Evolutionary conservation across 1,140 invertebrate genomes (phyloP), one percentile per base, ranked within the genome.

Genomic region (Leucophenga varia): DNA sequence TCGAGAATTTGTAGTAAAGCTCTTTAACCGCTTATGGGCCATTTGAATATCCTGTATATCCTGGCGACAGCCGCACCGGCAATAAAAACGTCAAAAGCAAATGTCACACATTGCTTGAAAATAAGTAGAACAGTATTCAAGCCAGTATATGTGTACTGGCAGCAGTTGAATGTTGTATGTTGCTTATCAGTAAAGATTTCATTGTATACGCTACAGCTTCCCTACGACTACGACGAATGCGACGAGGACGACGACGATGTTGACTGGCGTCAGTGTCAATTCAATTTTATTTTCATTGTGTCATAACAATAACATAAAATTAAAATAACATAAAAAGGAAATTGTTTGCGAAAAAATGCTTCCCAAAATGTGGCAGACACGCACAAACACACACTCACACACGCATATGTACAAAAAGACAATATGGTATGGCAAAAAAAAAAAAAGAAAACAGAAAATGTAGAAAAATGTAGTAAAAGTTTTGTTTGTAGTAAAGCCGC

Each of bases 261-360:
- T 57, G 47, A 42, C 43, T 42, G 49, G 52, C 60, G 57, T 72
- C 68, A 59, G 59, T 72, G 69, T 72, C 69, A 72, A 70, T 72
- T 72, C 64, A 72, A 72, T 70, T 72, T 72, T 69, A 72, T 72
- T 72, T 65, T 72, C 64, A 72, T 72, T 72, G 69, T 72, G 61
- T 72, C 69, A 70, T 72, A 72, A 72, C 69, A 72, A 72, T 72
- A 72, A 72, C 69, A 72, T 72, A 72, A 72, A 72, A 72, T 72
- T 72, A 72, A 72, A 72, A 72, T 72, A 72, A 72, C 69, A 72
- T 72, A 69, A 72, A 72, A 72, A 58, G 69, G 69, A 72, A 72
- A 70, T 72, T 72, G 52, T 49, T 52, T 47, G 43, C 43, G 35
- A 42, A 49, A 72, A 59, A 59, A 64, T 67, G 64, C 56, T 54